Percentiles rank a stretch among this genome's conserved stretches.
Evolutionary conservation across 2,797 vertebrate genomes (phyloP).

Genomic region (Myotis pilosus): DNA sequence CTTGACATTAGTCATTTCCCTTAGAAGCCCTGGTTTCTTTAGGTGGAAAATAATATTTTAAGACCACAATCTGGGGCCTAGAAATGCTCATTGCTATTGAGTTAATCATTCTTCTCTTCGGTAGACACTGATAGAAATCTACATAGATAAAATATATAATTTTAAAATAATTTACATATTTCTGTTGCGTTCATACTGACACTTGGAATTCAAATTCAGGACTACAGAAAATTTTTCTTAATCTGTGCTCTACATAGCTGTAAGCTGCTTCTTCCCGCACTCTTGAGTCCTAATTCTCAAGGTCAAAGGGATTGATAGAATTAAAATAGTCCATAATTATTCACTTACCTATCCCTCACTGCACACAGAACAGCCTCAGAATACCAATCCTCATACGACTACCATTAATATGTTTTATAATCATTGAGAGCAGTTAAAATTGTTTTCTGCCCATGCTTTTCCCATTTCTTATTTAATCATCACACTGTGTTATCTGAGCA

Average conservation of each 20-base stretch:
- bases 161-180: not conserved
- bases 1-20: constrained; percentile 11
- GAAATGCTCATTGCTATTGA: not conserved
- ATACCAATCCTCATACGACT: not conserved
- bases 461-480: not conserved
- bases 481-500: not conserved
- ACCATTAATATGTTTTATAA: not conserved
- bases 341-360: not conserved
- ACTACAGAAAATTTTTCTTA: not conserved
- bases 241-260: not conserved
- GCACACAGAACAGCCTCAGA: not conserved
- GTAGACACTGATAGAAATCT: not conserved
- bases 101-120: not conserved
- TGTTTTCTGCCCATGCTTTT: not conserved
- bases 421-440: constrained; percentile 1
- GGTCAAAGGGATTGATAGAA: not conserved
- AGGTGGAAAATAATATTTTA: constrained; percentile 17
- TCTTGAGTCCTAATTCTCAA: not conserved
- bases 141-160: not conserved
- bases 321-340: not conserved
- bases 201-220: not conserved
- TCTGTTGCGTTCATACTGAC: not conserved
- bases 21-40: not conserved
- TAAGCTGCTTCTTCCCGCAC: not conserved
- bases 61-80: not conserved